A percentile compares a stretch with the other conserved stretches of the same genome.
These are phyloP conservation scores for Rhyacophila evoluta DNA, from an alignment of 2,888 invertebrate species.

Conservation along the genomic window DNA sequence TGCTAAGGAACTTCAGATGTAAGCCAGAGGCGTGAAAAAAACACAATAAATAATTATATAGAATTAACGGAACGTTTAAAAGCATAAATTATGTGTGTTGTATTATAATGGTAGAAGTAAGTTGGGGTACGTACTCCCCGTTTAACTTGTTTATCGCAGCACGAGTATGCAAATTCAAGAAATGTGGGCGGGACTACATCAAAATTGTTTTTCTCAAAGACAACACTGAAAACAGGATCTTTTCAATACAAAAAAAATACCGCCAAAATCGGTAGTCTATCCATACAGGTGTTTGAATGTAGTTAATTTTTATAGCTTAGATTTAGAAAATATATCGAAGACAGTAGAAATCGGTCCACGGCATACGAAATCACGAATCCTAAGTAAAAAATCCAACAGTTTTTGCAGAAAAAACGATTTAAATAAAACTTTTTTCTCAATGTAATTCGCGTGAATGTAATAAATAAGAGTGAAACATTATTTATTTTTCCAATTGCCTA, in stretches of 20 bases:
- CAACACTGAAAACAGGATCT: conserved; percentile 3
- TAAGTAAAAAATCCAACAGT: too few species aligned
- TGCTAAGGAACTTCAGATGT: too few species aligned
- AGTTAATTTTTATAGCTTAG: background rate
- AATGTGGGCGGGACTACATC: background rate
- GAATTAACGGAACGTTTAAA: conserved; percentile 14
- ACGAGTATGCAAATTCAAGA: background rate
- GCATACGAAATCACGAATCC: too few species aligned
- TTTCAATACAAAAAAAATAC: background rate
- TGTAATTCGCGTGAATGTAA: too few species aligned
- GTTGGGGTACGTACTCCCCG: background rate
- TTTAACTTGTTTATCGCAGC: conserved; percentile 1
- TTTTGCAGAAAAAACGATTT: too few species aligned
- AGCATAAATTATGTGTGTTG: background rate
- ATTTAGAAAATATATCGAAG: too few species aligned
- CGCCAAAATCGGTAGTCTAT: background rate
- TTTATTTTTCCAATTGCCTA: too few species aligned
- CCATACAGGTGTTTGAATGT: background rate
- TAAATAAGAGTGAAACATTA: too few species aligned
- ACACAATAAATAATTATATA: background rate
- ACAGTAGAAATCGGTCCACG: too few species aligned
- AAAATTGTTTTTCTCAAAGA: conserved; percentile 9
- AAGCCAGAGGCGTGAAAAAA: too few species aligned
- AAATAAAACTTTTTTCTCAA: too few species aligned
- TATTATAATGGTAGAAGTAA: background rate